Evolutionary conservation across 2,113 vertebrate genomes (phyloP).

Genomic region (Morone chrysops): DNA sequence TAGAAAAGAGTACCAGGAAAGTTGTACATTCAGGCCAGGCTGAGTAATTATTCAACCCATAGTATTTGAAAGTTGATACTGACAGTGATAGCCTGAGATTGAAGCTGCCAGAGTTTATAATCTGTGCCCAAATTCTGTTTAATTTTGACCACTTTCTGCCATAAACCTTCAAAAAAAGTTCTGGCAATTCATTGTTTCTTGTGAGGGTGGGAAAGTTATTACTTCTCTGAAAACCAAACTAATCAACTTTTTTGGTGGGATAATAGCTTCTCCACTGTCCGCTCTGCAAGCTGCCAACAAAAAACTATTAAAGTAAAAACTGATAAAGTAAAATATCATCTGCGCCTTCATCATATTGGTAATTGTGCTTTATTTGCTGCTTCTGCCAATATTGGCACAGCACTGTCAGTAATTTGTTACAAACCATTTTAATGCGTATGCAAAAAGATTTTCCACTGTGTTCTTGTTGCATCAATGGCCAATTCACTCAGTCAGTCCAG

Average conservation of each 20-base stretch:
- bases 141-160: constrained; percentile 16
- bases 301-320: background rate
- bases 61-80: constrained; percentile 41
- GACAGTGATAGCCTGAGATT: constrained; percentile 2
- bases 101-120: constrained; percentile 26
- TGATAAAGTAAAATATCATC: constrained; percentile 16
- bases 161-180: constrained; percentile 12
- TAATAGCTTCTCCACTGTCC: constrained; percentile 4
- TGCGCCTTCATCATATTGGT: background rate
- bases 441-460: constrained; percentile 3
- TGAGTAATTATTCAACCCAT: constrained; percentile 36
- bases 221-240: constrained; percentile 5
- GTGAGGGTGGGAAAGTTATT: constrained; percentile 34
- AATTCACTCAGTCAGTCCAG: background rate
- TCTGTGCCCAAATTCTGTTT: constrained; percentile 19
- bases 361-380: background rate
- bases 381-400: background rate
- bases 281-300: constrained; percentile 3
- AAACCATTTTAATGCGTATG: background rate
- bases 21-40: constrained; percentile 26
- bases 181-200: constrained; percentile 31
- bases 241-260: constrained; percentile 5
- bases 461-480: background rate
- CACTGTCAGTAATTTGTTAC: constrained; percentile 4
- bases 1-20: constrained; percentile 49